A percentile compares a stretch with the other conserved stretches of the same genome.
Conservation (phyloP, 2,797 vertebrate species). For the Xiphophorus birchmanni region DNA sequence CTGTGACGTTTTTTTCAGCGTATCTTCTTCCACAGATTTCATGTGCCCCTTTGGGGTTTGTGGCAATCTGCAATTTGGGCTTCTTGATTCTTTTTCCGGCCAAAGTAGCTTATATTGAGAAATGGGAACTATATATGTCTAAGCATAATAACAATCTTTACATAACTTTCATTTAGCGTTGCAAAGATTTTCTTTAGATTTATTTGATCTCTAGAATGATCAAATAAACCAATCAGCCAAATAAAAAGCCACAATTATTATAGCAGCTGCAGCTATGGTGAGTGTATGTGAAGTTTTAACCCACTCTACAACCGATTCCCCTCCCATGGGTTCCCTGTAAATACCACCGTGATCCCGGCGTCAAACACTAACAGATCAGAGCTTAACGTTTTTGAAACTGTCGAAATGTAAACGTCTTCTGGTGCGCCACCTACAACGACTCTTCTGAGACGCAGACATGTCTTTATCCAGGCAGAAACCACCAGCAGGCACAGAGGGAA, state of each 20-base stretch:
- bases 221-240: not conserved
- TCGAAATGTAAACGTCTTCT: constrained; percentile 19
- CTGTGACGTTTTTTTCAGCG: not conserved
- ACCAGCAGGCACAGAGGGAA: constrained; percentile 30
- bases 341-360: not conserved
- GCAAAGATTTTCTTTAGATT: not conserved
- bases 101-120: not conserved
- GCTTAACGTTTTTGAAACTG: constrained; percentile 7
- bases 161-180: not conserved
- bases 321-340: constrained; percentile 1
- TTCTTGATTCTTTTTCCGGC: not conserved
- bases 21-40: not conserved
- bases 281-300: not conserved
- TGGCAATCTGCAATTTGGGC: not conserved
- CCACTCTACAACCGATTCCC: not conserved
- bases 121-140: not conserved
- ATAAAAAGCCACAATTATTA: not conserved
- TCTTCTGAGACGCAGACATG: constrained; percentile 20
- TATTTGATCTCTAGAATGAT: not conserved
- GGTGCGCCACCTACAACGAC: constrained; percentile 8
- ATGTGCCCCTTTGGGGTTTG: not conserved
- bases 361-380: not conserved
- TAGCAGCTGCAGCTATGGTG: not conserved
- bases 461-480: constrained; percentile 31
- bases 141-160: not conserved